Evolutionary conservation across 2,888 invertebrate genomes (phyloP).

Genomic region (Phortica okadai): DNA sequence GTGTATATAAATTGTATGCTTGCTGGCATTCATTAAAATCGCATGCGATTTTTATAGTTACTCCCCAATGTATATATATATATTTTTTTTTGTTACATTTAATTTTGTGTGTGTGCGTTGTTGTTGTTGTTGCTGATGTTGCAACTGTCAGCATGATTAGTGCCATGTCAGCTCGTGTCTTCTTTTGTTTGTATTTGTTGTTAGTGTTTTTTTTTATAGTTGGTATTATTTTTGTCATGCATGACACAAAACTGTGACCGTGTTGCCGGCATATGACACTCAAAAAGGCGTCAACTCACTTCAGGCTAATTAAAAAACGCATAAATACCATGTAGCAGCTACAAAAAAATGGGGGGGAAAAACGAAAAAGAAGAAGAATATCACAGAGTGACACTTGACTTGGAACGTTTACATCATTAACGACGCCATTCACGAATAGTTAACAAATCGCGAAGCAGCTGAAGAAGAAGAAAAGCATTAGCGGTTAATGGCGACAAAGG

Average conservation of each 20-base stretch:
- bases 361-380: background rate
- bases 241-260: no score
- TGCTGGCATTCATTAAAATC: slow-evolving; percentile 49
- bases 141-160: slow-evolving; percentile 65
- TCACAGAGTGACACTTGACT: slow-evolving; percentile 49
- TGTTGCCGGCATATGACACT: background rate
- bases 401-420: slow-evolving; percentile 63
- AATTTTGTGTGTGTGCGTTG: background rate
- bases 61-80: background rate
- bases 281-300: background rate
- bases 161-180: slow-evolving; percentile 43
- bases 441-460: background rate
- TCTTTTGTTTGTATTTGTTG: background rate
- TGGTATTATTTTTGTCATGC: background rate
- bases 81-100: slow-evolving; percentile 28
- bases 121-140: slow-evolving; percentile 40
- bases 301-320: slow-evolving; percentile 55
- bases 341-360: background rate
- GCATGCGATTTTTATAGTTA: slow-evolving; percentile 48
- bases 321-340: slow-evolving; percentile 39
- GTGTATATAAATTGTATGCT: no score
- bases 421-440: slow-evolving; percentile 60
- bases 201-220: background rate
- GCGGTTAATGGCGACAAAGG: background rate
- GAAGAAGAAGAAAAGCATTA: slow-evolving; percentile 9